Evolutionary conservation across 2,797 vertebrate species (phyloP).

Genomic region (Pantherophis alleghaniensis): DNA sequence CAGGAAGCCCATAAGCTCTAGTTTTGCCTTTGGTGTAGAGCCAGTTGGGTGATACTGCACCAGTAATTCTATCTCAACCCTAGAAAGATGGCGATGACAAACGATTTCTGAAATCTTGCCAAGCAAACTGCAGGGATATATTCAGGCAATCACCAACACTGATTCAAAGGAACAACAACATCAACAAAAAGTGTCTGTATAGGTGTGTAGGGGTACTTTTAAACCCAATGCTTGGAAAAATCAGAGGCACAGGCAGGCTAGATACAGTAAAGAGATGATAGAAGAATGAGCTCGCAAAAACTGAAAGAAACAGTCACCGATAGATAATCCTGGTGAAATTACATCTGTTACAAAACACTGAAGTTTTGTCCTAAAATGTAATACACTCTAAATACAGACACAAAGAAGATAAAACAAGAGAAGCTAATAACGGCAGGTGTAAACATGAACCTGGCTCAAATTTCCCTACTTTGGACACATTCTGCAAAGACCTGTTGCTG

Average conservation of each 20-base stretch:
- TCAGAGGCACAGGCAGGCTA: background rate
- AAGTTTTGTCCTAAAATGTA: background rate
- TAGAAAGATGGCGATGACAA: background rate
- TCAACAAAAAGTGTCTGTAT: background rate
- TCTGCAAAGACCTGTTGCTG: background rate
- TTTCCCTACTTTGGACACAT: background rate
- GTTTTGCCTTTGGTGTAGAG: background rate
- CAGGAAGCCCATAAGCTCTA: background rate
- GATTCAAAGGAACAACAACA: background rate
- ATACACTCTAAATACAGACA: background rate
- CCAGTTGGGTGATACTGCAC: background rate
- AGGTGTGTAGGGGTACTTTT: background rate
- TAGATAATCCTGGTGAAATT: background rate
- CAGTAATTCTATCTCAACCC: background rate
- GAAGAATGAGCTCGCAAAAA: background rate
- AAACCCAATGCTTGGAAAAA: background rate
- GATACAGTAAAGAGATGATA: background rate
- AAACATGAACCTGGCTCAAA: background rate
- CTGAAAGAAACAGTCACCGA: background rate
- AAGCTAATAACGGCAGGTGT: background rate
- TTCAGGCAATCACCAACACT: background rate
- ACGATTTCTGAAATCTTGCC: background rate
- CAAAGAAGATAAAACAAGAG: no score
- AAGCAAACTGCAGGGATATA: background rate
- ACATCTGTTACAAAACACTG: background rate